These are phyloP conservation scores for Conchocele bisecta DNA, from an alignment of 2,888 invertebrate species.

Conservation along the genomic window DNA sequence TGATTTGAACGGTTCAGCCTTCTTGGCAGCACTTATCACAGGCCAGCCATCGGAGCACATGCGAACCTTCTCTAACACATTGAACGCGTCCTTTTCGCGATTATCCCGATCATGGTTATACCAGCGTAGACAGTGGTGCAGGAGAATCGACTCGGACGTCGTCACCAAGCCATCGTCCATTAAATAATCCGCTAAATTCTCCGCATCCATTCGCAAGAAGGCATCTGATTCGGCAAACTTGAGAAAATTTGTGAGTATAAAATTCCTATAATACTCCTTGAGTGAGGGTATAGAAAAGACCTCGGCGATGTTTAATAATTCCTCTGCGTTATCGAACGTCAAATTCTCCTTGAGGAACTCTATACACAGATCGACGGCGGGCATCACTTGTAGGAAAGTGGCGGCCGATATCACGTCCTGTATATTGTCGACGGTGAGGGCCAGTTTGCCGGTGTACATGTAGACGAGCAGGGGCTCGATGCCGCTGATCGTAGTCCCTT, in stretches of 20 bases:
- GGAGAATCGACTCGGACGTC: constrained; percentile 59
- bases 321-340: constrained; percentile 65
- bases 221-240: constrained; percentile 60
- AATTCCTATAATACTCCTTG: constrained; percentile 60
- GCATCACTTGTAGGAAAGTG: constrained; percentile 60
- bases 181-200: constrained; percentile 57
- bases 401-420: constrained; percentile 59
- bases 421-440: constrained; percentile 51
- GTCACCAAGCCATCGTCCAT: constrained; percentile 59
- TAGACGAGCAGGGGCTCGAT: constrained; percentile 56
- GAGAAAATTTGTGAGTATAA: constrained; percentile 59
- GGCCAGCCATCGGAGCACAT: constrained; percentile 54
- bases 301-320: constrained; percentile 60
- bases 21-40: constrained; percentile 45
- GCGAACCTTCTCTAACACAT: constrained; percentile 59
- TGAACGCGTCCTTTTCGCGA: constrained; percentile 45
- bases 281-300: constrained; percentile 56
- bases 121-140: constrained; percentile 60
- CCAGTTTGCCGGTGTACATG: constrained; percentile 54
- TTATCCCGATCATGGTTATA: constrained; percentile 56
- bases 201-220: constrained; percentile 59
- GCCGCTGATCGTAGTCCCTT: constrained; percentile 50
- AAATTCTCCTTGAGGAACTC: constrained; percentile 58
- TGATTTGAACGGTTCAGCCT: constrained; percentile 50
- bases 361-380: constrained; percentile 57